Evolutionary conservation across 2,888 invertebrate species (phyloP).

Genomic region (Copidosoma aretas): DNA sequence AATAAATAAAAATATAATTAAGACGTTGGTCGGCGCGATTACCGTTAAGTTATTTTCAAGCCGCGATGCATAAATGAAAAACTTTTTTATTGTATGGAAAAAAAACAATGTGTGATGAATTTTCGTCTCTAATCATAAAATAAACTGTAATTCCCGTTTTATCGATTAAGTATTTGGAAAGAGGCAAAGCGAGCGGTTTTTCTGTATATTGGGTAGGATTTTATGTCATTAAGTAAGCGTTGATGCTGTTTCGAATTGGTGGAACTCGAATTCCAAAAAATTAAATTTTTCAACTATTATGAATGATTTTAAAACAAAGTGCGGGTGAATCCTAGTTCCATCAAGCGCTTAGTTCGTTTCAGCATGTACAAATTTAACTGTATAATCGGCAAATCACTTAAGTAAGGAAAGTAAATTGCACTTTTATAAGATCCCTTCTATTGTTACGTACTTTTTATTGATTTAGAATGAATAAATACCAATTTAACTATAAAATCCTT

Average conservation of each 20-base stretch:
- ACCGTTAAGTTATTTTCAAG: background rate
- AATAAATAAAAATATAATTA: no score
- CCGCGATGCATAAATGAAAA: background rate
- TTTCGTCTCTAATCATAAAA: background rate
- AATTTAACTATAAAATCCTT: background rate
- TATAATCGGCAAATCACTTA: conserved; percentile 5
- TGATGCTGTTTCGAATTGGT: conserved; percentile 16
- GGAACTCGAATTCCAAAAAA: conserved; percentile 13
- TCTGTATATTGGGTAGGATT: conserved; percentile 26
- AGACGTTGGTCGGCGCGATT: background rate
- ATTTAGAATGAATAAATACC: conserved; percentile 1
- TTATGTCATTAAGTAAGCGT: background rate
- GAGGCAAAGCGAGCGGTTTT: background rate
- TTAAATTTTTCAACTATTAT: conserved; percentile 15
- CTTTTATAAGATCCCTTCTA: conserved; percentile 31
- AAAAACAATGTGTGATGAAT: conserved; percentile 3
- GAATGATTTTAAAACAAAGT: background rate
- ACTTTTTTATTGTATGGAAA: conserved; percentile 11
- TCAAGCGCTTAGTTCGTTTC: conserved; percentile 13
- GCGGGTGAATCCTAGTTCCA: conserved; percentile 5
- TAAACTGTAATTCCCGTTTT: conserved; percentile 10
- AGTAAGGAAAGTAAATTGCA: conserved; percentile 29
- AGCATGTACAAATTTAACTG: conserved; percentile 19
- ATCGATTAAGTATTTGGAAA: conserved; percentile 20
- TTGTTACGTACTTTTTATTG: conserved; percentile 18